These are phyloP conservation scores for Choristoneura fumiferana DNA, from an alignment of 1,140 invertebrate genomes.

Conservation along the genomic window DNA sequence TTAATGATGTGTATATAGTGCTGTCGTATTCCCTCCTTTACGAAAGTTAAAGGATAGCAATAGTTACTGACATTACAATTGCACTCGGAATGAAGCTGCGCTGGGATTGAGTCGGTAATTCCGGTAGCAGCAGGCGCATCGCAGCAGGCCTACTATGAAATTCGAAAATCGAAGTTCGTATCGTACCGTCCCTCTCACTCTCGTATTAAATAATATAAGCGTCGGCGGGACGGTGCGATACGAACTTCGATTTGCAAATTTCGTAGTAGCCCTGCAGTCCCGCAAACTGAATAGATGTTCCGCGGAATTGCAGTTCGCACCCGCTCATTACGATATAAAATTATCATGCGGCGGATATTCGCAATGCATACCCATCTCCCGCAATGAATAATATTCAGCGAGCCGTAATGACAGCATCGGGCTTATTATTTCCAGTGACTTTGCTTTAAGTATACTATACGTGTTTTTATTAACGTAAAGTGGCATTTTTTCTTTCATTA, in stretches of 20 bases:
- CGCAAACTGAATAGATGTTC: not conserved
- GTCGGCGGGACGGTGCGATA: too few species aligned
- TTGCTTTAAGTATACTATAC: not conserved
- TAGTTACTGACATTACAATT: too few species aligned
- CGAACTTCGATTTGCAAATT: too few species aligned
- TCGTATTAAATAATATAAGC: too few species aligned
- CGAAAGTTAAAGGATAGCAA: too few species aligned
- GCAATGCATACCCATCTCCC: conserved; percentile 4
- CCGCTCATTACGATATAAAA: conserved; percentile 12
- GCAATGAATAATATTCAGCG: conserved; percentile 6
- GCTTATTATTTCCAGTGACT: conserved; percentile 10
- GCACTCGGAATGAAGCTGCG: too few species aligned
- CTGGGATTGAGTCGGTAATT: not conserved
- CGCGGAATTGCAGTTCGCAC: not conserved
- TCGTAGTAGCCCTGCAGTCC: not conserved
- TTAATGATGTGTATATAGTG: too few species aligned
- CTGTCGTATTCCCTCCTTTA: too few species aligned
- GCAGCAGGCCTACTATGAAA: too few species aligned
- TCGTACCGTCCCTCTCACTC: too few species aligned
- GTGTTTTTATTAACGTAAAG: conserved; percentile 7
- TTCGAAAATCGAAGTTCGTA: too few species aligned
- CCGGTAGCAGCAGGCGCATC: conserved; percentile 16
- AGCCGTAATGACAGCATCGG: conserved; percentile 1
- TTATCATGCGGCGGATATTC: conserved; percentile 13
- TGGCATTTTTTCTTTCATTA: conserved; percentile 3